These are phyloP conservation scores for Meloidogyne floridensis DNA, from an alignment of 1,140 invertebrate species.

Conservation along the genomic window DNA sequence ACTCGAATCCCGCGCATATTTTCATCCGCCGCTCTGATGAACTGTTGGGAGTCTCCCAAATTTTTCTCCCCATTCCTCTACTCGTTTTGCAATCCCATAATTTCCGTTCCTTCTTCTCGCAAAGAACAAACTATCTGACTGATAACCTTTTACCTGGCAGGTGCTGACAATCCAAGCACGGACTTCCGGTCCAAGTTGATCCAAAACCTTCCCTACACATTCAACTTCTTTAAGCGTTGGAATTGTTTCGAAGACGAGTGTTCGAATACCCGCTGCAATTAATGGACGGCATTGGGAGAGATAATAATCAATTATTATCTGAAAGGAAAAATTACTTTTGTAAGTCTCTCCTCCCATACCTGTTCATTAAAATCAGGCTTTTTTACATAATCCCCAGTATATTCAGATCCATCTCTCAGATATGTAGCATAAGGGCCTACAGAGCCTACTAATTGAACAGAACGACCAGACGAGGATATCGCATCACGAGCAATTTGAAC, in stretches of 20 bases:
- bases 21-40: too few relatives aligned
- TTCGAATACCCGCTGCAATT: slow-evolving; percentile 77
- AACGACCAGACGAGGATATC: slow-evolving; percentile 50
- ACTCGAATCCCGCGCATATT: too few relatives aligned
- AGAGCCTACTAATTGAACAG: slow-evolving; percentile 71
- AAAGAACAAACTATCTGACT: too few relatives aligned
- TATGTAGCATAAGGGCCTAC: slow-evolving; percentile 86
- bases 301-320: slow-evolving; percentile 78
- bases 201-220: slow-evolving; percentile 77
- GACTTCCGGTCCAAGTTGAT: slow-evolving; percentile 73
- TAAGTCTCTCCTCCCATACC: not conserved
- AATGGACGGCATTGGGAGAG: slow-evolving; percentile 76
- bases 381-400: slow-evolving; percentile 80
- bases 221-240: slow-evolving; percentile 81
- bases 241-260: slow-evolving; percentile 85
- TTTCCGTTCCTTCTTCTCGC: too few relatives aligned
- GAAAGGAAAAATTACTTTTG: slow-evolving; percentile 8
- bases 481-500: slow-evolving; percentile 74
- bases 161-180: slow-evolving; percentile 67
- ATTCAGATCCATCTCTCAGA: slow-evolving; percentile 85
- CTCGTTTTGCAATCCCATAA: too few relatives aligned
- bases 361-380: slow-evolving; percentile 68
- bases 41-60: too few relatives aligned
- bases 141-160: slow-evolving; percentile 42
- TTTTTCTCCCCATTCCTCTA: too few relatives aligned